These are phyloP conservation scores for Monarcha castaneiventris DNA, from an alignment of 2,113 vertebrate genomes.

Conservation along the genomic window DNA sequence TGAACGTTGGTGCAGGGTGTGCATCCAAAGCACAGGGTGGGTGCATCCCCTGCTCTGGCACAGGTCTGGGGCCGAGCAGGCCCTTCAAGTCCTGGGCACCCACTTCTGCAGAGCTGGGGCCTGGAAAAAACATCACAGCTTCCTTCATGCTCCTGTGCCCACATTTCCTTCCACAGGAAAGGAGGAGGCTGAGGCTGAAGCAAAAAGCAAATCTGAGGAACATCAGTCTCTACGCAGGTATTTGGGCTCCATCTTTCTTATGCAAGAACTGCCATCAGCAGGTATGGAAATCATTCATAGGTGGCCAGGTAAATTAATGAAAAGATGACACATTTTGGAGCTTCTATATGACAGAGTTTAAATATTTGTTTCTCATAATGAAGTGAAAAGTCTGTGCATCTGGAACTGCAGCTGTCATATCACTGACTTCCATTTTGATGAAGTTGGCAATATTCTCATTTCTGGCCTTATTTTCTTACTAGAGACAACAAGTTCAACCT, in stretches of 20 bases:
- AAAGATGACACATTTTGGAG: not conserved
- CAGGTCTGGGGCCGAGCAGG: not conserved
- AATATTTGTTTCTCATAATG: not conserved
- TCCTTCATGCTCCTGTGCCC: not conserved
- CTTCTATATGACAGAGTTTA: not conserved
- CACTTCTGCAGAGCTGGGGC: not conserved
- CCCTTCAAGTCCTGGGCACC: not conserved
- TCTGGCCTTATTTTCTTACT: not conserved
- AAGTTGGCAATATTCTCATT: not conserved
- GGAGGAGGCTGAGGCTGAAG: not conserved
- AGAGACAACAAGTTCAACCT: not conserved
- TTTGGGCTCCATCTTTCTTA: not conserved
- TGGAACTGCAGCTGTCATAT: not conserved
- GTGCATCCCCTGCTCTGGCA: rapidly evolving
- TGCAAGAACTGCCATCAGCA: not conserved
- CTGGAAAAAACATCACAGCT: not conserved
- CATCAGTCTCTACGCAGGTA: not conserved
- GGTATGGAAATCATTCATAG: not conserved
- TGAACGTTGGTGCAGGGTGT: not conserved
- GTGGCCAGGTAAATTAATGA: not conserved
- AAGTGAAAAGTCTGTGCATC: not conserved
- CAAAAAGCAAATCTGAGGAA: not conserved
- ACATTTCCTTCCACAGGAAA: not conserved
- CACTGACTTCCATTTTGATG: not conserved
- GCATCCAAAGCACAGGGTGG: not conserved